Base-by-base conservation (phyloP, 1,140 invertebrate species). In the Hydropsyche tenuis region DNA sequence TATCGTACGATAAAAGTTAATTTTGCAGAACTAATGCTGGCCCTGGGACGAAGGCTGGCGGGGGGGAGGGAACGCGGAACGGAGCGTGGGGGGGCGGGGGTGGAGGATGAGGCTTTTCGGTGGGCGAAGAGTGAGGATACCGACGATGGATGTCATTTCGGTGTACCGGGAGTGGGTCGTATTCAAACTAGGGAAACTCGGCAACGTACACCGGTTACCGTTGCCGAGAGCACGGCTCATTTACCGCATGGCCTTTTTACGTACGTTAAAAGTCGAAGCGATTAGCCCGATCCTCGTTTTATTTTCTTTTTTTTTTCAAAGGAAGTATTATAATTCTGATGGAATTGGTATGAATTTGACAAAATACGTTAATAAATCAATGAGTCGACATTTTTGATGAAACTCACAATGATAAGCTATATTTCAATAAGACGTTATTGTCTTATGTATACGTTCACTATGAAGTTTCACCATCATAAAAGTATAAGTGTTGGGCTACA, bases 1-100 rank as follows among this genome's bases (percentile, higher is more conserved):
- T 69, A 69, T 73, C 64, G 37, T 60, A 43, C 63, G 46, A 73
- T 74, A 74, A 74, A 74, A 74, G 73, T 74, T 74, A 74, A 74
- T 74, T 74, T 74, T 62, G 69, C 62, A 71, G 69, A 70, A 70
- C 73, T 71, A 68, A 71, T 68, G 56, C 30, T 45, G 66, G 45
- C 46, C 45, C 23, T 25, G 66, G 66, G 18, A 27, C 11, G 45
- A 22, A 30, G 25, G 30, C 30, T 37, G 3, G 6, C 22, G 60
- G 25, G 60, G n/a, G n/a, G n/a, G n/a, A n/a, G n/a, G n/a, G n/a
- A n/a, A n/a, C n/a, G n/a, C n/a, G n/a, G 60, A 14, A 42, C 14
- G 6, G 48, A 16, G 18, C 14, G 16, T 18, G 14, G 16, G 48
- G 48, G 48, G 48, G 48, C 18, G 14, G 1, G 9, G 20, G 20